These are phyloP conservation scores for Danio jaintianensis DNA, from an alignment of 2,797 vertebrate genomes.

Conservation along the genomic window DNA sequence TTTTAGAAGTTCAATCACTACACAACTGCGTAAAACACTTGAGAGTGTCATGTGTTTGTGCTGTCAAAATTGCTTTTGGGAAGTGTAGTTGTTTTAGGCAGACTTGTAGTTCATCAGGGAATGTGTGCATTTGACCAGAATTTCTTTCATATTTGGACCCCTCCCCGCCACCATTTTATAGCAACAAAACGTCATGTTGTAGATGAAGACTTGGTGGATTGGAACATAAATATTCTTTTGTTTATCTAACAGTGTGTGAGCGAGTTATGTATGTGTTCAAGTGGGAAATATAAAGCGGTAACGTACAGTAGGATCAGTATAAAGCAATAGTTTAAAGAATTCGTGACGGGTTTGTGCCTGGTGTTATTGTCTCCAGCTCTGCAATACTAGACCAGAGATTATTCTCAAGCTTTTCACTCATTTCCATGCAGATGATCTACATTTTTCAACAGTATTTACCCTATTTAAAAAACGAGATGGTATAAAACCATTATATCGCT, in stretches of 20 bases:
- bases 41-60: slow-evolving; percentile 38
- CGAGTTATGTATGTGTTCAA: slow-evolving; percentile 37
- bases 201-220: slow-evolving; percentile 14
- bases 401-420: slow-evolving; percentile 20
- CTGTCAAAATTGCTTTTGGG: slow-evolving; percentile 41
- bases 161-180: slow-evolving; percentile 19
- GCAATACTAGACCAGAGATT: slow-evolving; percentile 47
- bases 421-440: slow-evolving; percentile 23
- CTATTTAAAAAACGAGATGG: background rate
- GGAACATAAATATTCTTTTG: slow-evolving; percentile 48
- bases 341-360: slow-evolving; percentile 17
- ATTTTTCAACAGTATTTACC: slow-evolving; percentile 14
- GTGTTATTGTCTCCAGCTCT: slow-evolving; percentile 26
- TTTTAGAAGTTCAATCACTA: slow-evolving; percentile 18
- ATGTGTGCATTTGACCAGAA: slow-evolving; percentile 57
- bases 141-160: slow-evolving; percentile 18
- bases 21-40: slow-evolving; percentile 1
- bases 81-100: slow-evolving; percentile 27
- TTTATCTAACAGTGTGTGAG: slow-evolving; percentile 57
- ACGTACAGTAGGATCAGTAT: slow-evolving; percentile 52
- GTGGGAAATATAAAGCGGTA: slow-evolving; percentile 49
- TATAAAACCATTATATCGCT: background rate
- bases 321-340: slow-evolving; percentile 62
- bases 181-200: slow-evolving; percentile 10
- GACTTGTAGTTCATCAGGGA: slow-evolving; percentile 38